Evolutionary conservation across 2,113 vertebrate genomes (phyloP), one percentile per base, ranked within the genome.

Genomic region (Cyphomyrus plagiostoma): DNA sequence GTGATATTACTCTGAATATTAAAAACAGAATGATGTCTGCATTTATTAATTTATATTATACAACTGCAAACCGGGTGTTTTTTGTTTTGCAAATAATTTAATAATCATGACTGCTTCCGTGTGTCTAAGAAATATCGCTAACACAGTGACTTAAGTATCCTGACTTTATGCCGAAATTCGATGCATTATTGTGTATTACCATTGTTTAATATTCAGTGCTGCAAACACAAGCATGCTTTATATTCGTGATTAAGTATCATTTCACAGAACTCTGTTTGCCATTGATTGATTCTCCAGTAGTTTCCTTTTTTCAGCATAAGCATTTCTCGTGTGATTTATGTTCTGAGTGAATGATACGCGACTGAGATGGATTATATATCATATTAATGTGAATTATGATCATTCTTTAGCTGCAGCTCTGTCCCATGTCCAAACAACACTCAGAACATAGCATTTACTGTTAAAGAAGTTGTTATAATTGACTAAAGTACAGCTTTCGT

Each of bases 21-120:
- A 88, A 70, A 39, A 50, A 35, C 49, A 83, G 53, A 35, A 85
- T 84, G 89, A 89, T 85, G 82, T 89, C 49, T 62, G 77, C 53
- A 82, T 89, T 89, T 89, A 80, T 58, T 48, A 50, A 62, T 58
- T 48, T 88, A 62, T 88, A 87, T 53, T 87, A 87, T 35, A 39
- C n/a, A 53, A 82, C 26, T 56, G 30, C 50, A 3, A 52, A 45
- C 35, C 49, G 80, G 74, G 53, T 82, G 80, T 89, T 62, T 42
- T 62, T 56, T 89, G 89, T 58, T 89, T 62, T 52, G 35, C 39
- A 45, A 26, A 53, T 80, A 56, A 46, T 62, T 39, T 85, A 35
- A 62, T 50, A 70, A 89, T 83, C 23, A 58, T 1, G 4, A 6
- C 45, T 50, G 46, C 48, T 88, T 88, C 49, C 7, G 66, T 89